Evolutionary conservation across 30 jellyfish, hydroid and myxozoan genomes (phyloP), one percentile per base, ranked within the genome.

Genomic region (Aurelia aurita complex sp. Pacific): DNA sequence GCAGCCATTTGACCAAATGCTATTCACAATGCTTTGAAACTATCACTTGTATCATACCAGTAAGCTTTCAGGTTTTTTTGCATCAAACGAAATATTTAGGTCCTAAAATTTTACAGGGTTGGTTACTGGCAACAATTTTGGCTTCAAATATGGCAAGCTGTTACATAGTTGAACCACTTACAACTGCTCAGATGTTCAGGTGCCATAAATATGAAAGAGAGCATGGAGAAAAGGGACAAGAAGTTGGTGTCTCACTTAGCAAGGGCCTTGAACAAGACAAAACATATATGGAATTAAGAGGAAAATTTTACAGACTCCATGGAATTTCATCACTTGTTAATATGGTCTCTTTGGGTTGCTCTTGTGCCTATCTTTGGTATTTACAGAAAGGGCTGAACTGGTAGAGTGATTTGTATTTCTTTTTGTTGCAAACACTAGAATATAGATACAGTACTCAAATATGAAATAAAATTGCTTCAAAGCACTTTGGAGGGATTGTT

Each of bases 161-260:
- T 61, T 53, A 64, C 50, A 15, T 72, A 73, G 19, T 83, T 40
- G 92, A 83, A 35, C 92, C 92, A 34, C 15, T 72, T 14, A 73
- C 86, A 32, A 83, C 92, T 38, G 81, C 67, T 0, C 92, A 72
- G 66, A 83, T 83, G 92, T 83, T 83, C 78, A 64, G 50, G 34
- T 72, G 86, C 67, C 92, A 83, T 52, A 61, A 64, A 61, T 83
- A 83, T 73, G 92, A 83, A 19, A 73, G 77, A 32, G 92, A 83
- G 69, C 92, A 83, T 11, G 92, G 81, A 23, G 87, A 83, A 40
- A 42, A 51, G 15, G 92, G 92, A 14, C 92, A 71, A 40, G 86
- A 73, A 50, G 74, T 74, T 15, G 92, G 80, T 4, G 63, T 23
- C 10, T 50, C 86, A 70, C 72, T 83, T 18, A 83, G 92, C 67